Base-by-base conservation (phyloP, 2,888 invertebrate species). In the Drosophila lutescens region DNA sequence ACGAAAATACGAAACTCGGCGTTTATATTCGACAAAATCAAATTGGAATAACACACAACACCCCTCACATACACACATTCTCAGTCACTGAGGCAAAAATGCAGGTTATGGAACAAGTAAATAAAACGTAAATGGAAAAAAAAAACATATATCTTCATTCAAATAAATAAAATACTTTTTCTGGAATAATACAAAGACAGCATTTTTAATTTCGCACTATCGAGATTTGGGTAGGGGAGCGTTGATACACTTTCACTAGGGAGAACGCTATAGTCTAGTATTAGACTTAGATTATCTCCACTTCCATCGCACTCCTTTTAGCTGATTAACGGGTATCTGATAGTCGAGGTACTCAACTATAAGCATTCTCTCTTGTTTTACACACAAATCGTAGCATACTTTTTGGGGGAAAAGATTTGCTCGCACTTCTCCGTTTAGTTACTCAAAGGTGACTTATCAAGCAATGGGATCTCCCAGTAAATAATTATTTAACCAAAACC, bases 91-190 rank as follows among this genome's bases (percentile, higher is more conserved):
- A 77, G 61, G 68, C 47, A 66, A 72, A 68, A 70, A 66, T 59
- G 75, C 81, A 86, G 79, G 73, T 86, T 86, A 88, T 80, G 75
- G 66, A 77, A 76, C 67, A 79, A 74, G 68, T 71, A 77, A 75
- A 76, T 58, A 68, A 77, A 79, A 73, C 62, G 15, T 56, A 77
- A 76, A 67, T 66, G 54, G 54, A 34, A 62, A 71, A 66, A 30
- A 26, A 77, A 79, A 59, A 77, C 80, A 79, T 86, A 88, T 88
- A 85, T 80, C 86, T 85, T 86, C 85, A 85, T 86, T 85, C 85
- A 83, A 88, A 86, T 88, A 88, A 85, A 87, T 86, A 84, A 82
- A 87, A 85, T 90, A 78, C 84, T 91, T 91, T 91, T 91, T 91
- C 91, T 90, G 90, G 90, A 89, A 91, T 91, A 90, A 82, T 60